Percentiles rank a stretch among this genome's conserved stretches.
Evolutionary conservation across 2,797 vertebrate genomes (phyloP).

Genomic region (Champsocephalus gunnari): DNA sequence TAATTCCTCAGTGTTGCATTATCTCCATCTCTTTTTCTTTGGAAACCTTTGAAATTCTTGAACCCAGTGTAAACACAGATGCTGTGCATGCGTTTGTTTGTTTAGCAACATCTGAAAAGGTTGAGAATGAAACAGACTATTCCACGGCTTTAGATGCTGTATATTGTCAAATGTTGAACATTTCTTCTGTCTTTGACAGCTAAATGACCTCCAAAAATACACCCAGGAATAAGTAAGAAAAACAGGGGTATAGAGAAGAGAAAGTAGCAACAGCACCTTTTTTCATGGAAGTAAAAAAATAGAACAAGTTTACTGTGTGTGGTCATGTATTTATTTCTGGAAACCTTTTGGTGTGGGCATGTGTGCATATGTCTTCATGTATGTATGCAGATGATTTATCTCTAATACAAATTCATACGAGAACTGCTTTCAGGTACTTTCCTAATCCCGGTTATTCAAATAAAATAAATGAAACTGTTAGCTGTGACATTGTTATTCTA

Average conservation of each 20-base stretch:
- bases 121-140: conserved; percentile 12
- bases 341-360: neutral
- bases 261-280: neutral
- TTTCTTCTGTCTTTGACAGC: neutral
- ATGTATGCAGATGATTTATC: neutral
- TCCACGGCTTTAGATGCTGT: conserved; percentile 1
- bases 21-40: neutral
- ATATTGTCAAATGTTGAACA: neutral
- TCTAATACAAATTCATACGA: neutral
- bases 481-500: neutral
- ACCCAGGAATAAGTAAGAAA: neutral
- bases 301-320: neutral
- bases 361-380: neutral
- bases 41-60: neutral
- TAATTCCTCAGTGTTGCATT: neutral
- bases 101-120: conserved; percentile 10
- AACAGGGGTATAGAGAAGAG: neutral
- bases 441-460: neutral
- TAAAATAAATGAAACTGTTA: neutral
- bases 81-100: neutral
- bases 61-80: conserved; percentile 21
- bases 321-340: neutral
- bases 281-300: neutral
- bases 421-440: neutral
- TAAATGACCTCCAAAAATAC: neutral